phyloP scores from a whole-genome alignment of 2,113 vertebrate genomes.

The Seriola quinqueradiata region DNA sequence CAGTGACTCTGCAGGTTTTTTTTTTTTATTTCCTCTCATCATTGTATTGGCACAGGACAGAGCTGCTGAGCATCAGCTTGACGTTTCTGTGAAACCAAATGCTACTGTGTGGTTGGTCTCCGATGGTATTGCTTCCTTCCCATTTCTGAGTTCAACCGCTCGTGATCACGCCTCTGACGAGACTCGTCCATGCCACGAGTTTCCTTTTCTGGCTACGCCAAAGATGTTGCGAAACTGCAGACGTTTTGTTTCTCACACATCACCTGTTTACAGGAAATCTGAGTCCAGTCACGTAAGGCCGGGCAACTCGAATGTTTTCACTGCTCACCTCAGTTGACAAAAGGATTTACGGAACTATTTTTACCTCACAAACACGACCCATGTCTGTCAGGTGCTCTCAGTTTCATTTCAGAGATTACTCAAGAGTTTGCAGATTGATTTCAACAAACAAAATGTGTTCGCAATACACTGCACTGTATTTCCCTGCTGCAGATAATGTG shows the following conservation, averaged over 20 bases:
- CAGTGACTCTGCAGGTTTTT: slow-evolving; percentile 32
- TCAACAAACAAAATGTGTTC: slow-evolving; percentile 22
- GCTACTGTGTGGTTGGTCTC: slow-evolving; percentile 46
- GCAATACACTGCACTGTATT: not conserved
- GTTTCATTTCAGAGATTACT: slow-evolving; percentile 59
- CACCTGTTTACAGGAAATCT: slow-evolving; percentile 77
- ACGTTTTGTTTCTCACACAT: slow-evolving; percentile 51
- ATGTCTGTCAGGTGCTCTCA: slow-evolving; percentile 39
- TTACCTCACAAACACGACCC: slow-evolving; percentile 36
- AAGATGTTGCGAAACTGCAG: slow-evolving; percentile 30
- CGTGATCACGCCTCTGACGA: slow-evolving; percentile 35
- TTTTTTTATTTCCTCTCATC: not conserved
- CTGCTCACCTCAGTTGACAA: slow-evolving; percentile 43
- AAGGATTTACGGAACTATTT: slow-evolving; percentile 71
- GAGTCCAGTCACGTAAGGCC: not conserved
- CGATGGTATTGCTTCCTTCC: slow-evolving; percentile 72
- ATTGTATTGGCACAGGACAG: not conserved
- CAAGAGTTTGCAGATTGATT: slow-evolving; percentile 29
- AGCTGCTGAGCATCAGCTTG: slow-evolving; percentile 32
- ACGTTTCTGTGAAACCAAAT: slow-evolving; percentile 50
- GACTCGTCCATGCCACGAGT: slow-evolving; percentile 16
- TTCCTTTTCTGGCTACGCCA: slow-evolving; percentile 62
- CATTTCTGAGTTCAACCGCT: slow-evolving; percentile 54
- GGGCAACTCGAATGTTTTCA: slow-evolving; percentile 28
- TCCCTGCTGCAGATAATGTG: slow-evolving; percentile 3